Conservation (phyloP, 2,797 vertebrate genomes). For the Falco rusticolus region DNA sequence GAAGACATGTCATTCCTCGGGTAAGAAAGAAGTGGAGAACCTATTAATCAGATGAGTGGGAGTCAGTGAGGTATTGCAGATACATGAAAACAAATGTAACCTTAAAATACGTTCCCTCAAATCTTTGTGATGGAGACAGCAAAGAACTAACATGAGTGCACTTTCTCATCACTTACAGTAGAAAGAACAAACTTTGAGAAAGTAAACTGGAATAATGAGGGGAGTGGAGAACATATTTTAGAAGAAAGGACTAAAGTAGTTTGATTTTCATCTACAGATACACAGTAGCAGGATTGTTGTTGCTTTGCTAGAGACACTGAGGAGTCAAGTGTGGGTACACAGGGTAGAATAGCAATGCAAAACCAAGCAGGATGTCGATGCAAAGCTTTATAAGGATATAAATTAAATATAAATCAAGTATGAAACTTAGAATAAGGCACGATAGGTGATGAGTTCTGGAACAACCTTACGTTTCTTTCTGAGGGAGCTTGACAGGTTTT, state of each 20-base stretch:
- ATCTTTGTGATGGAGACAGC: background rate
- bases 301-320: background rate
- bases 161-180: background rate
- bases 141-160: background rate
- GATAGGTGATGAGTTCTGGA: background rate
- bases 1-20: background rate
- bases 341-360: background rate
- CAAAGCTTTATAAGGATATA: background rate
- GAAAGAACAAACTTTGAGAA: background rate
- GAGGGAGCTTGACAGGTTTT: background rate
- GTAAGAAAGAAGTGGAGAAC: background rate
- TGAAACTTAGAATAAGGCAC: background rate
- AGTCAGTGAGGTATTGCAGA: background rate
- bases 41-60: background rate
- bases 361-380: background rate
- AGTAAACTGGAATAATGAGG: background rate
- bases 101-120: fast-evolving
- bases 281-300: fast-evolving
- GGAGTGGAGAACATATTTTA: fast-evolving
- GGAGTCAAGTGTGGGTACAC: background rate
- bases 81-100: background rate
- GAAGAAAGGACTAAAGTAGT: background rate
- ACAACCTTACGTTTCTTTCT: background rate
- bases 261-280: background rate
- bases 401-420: fast-evolving